Conservation (phyloP, 2,888 invertebrate genomes). For the Pimpla rufipes region DNA sequence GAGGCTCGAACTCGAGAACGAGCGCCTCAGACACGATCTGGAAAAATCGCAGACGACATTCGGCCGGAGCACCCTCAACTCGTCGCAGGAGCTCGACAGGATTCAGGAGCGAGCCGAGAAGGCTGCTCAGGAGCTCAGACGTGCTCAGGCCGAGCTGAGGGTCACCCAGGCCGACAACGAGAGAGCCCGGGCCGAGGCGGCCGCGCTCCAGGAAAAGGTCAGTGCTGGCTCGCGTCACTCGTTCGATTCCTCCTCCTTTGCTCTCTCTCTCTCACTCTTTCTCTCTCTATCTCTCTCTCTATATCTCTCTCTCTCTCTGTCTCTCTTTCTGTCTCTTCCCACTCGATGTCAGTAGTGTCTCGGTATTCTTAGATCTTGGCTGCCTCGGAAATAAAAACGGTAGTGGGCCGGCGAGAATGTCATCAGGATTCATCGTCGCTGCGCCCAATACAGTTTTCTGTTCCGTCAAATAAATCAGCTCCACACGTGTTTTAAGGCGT, state of each 20-base stretch:
- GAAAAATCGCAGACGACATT: conserved; percentile 94
- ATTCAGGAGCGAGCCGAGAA: conserved; percentile 95
- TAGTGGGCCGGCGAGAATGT: not conserved
- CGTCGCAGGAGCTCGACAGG: conserved; percentile 93
- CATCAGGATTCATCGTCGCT: not conserved
- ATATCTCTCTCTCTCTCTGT: not conserved
- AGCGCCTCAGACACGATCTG: conserved; percentile 93
- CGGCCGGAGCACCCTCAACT: conserved; percentile 93
- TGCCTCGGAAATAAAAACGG: not conserved
- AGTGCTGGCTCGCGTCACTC: conserved; percentile 22
- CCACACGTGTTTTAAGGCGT: not conserved
- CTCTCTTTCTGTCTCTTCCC: not conserved
- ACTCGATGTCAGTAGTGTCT: not conserved
- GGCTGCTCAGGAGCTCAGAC: conserved; percentile 92
- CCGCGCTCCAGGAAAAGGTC: conserved; percentile 94
- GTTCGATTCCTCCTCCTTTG: not conserved
- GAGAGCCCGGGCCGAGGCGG: conserved; percentile 93
- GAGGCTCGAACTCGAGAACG: conserved; percentile 95
- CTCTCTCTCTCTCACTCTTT: not conserved
- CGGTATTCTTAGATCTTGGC: not conserved
- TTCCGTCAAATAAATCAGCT: not conserved
- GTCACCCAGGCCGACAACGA: conserved; percentile 97
- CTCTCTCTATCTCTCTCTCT: not conserved
- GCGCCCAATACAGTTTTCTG: not conserved
- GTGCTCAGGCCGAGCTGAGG: conserved; percentile 95